Evolutionary conservation across 2,888 invertebrate genomes (phyloP), one percentile per base, ranked within the genome.

Genomic region (Amphipyra berbera): DNA sequence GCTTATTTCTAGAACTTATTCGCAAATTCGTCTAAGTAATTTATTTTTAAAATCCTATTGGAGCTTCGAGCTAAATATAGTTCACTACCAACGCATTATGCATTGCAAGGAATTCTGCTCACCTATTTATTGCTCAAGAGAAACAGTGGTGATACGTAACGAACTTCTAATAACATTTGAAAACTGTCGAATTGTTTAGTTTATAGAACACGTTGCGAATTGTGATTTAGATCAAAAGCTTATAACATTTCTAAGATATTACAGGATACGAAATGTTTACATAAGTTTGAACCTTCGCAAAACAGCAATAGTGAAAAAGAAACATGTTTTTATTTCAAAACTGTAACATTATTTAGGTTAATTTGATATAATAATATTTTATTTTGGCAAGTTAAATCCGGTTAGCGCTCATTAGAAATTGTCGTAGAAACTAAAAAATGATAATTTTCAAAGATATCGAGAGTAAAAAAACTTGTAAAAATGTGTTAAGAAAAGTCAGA

Each of bases 1-100:
- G 47, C 60, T 69, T 77, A 72, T 71, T 76, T 78, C 71, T 74
- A 74, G 76, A 76, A 68, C 63, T 67, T 82, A 82, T 83, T 83
- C 77, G 78, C 71, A 72, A 81, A 80, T 82, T 73, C 77, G 80
- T 74, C 72, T 58, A 68, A 63, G 71, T 66, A 58, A 14, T 63
- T 59, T 60, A 83, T 82, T 77, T 82, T 78, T 77, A 45, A 59
- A 68, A 54, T 52, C 61, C 33, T 63, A 46, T 40, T 21, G 44
- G 40, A 27, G 45, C 44, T 45, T 61, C 52, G 37, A 41, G 38
- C 10, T 64, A 69, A 67, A 52, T 52, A 64, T 68, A 69, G 38
- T 14, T 38, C 6, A 45, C 62, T 71, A 61, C 60, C 53, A 71
- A 72, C 72, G 70, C 70, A 71, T 59, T 73, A 67, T 61, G 62